Conservation (phyloP, 2,113 vertebrate genomes). For the Tauraco erythrolophus region DNA sequence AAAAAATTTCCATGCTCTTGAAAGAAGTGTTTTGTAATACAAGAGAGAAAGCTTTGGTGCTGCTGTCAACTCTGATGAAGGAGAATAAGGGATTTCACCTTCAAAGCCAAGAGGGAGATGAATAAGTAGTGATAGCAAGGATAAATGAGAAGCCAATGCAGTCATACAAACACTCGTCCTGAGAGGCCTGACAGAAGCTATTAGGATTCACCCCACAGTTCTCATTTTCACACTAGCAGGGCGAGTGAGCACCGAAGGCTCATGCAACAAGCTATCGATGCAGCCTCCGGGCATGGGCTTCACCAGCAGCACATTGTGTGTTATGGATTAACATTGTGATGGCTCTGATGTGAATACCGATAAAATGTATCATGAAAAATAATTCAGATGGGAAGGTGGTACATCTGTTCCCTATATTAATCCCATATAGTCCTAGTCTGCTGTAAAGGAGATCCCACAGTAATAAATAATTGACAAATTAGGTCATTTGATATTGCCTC, state of each 20-base stretch:
- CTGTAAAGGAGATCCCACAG: neutral
- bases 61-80: conserved; percentile 61
- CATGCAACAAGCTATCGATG: conserved; percentile 2
- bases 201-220: conserved; percentile 64
- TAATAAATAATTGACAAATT: conserved; percentile 11
- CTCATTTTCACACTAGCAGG: conserved; percentile 48
- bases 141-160: conserved; percentile 64
- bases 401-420: neutral
- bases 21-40: neutral
- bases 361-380: conserved; percentile 31
- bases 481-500: neutral
- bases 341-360: conserved; percentile 40
- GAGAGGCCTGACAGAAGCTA: conserved; percentile 37
- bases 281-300: neutral
- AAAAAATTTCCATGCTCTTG: neutral
- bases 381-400: neutral
- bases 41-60: neutral
- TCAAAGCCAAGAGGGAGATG: conserved; percentile 54
- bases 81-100: conserved; percentile 63
- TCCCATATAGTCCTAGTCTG: neutral
- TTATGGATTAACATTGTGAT: conserved; percentile 35
- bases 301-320: neutral
- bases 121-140: conserved; percentile 57
- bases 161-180: conserved; percentile 52
- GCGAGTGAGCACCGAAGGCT: conserved; percentile 2